These are phyloP conservation scores for Chrysocyon brachyurus DNA, from an alignment of 2,797 vertebrate species.

Conservation along the genomic window DNA sequence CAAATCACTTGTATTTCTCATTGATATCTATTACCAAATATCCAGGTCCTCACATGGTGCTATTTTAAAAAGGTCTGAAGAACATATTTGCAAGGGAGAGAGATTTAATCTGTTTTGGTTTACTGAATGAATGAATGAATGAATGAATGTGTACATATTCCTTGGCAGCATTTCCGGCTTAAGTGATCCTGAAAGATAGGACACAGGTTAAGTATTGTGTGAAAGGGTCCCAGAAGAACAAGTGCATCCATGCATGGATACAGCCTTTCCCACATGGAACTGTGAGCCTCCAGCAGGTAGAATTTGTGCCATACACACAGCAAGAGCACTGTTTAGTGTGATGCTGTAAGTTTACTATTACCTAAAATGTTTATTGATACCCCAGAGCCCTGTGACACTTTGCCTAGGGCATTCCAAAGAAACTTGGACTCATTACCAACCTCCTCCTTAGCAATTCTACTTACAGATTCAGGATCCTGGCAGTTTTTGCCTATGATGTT, in stretches of 20 bases:
- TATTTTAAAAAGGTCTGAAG: neutral
- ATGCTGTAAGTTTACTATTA: neutral
- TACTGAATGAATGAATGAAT: neutral
- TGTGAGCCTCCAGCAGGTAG: neutral
- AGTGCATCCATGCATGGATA: neutral
- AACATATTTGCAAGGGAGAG: neutral
- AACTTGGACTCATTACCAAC: neutral
- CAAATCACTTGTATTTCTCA: neutral
- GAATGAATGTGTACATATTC: neutral
- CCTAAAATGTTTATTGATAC: neutral
- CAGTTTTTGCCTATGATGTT: neutral
- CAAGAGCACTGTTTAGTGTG: neutral
- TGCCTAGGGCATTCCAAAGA: neutral
- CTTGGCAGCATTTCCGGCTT: neutral
- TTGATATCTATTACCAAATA: neutral
- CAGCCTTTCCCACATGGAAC: neutral
- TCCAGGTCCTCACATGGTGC: neutral
- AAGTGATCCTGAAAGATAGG: neutral
- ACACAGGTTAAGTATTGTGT: neutral
- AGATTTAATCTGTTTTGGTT: neutral
- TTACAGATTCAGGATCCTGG: neutral
- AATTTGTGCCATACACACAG: neutral
- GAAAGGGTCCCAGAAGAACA: neutral
- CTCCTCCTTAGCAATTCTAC: neutral
- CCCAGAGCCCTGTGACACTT: neutral